Conservation (phyloP, 2,797 vertebrate species). For the Phrynocephalus forsythii region DNA sequence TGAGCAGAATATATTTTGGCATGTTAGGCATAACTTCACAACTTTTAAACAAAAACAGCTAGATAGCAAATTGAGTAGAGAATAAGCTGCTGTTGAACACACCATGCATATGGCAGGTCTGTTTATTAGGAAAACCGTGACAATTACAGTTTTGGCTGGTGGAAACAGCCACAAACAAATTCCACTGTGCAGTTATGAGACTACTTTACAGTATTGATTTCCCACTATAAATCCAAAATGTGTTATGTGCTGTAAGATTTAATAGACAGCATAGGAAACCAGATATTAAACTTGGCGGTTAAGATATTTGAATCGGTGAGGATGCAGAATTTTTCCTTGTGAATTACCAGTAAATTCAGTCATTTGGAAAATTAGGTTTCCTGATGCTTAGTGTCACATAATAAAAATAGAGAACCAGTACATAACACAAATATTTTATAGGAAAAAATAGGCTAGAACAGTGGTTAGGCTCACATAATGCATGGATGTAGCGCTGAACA, state of each 20-base stretch:
- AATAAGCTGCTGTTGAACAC: constrained; percentile 55
- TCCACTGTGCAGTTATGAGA: constrained; percentile 38
- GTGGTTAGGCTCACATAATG: constrained; percentile 49
- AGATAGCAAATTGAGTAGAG: constrained; percentile 51
- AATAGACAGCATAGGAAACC: constrained; percentile 48
- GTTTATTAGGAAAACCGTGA: constrained; percentile 48
- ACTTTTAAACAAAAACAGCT: constrained; percentile 12
- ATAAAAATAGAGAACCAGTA: constrained; percentile 57
- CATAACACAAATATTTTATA: constrained; percentile 51
- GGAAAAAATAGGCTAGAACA: constrained; percentile 36
- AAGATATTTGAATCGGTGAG: constrained; percentile 56
- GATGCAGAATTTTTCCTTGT: constrained; percentile 54
- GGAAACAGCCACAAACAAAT: constrained; percentile 46
- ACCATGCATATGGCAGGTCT: constrained; percentile 33
- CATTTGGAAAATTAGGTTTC: constrained; percentile 62
- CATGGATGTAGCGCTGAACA: constrained; percentile 27
- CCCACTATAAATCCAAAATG: constrained; percentile 54
- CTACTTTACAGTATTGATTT: constrained; percentile 60
- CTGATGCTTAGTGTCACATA: constrained; percentile 53
- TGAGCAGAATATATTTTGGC: constrained; percentile 16
- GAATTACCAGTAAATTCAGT: constrained; percentile 50
- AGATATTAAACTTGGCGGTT: constrained; percentile 56
- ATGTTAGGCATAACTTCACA: constrained; percentile 22
- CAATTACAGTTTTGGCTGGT: constrained; percentile 54
- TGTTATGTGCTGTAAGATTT: constrained; percentile 54